Evolutionary conservation across 1,140 invertebrate species (phyloP), one percentile per base, ranked within the genome.

Genomic region (Ectropis grisescens): DNA sequence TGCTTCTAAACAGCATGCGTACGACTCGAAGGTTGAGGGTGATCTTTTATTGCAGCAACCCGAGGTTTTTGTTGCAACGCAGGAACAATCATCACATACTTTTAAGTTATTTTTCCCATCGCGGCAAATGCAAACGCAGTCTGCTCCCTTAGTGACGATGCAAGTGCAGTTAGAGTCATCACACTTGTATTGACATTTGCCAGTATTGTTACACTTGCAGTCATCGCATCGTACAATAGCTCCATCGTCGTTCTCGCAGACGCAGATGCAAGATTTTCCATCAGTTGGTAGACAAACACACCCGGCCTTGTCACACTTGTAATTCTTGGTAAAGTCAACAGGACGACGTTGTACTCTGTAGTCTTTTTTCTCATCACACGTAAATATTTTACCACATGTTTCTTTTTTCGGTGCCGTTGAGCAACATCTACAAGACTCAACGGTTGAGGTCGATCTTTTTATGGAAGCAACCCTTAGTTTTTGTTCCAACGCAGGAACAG

Each of bases 381-480:
- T 9, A 22, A 22, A 4, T 22, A 5, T 42, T 7, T 41, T 30
- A 9, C 43, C 28, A 6, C 19, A 22, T 22, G 4, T 4, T 22
- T 22, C 19, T 37, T 10, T 23, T 32, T 11, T 9, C 24, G 6
- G 7, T 11, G 15, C 33, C 19, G 9, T 22, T 22, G 19, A 5
- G 4, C 19, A 22, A 22, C 19, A 5, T 22, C 19, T 22, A 4
- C 19, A 22, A 5, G 4, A 9, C 19, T 5, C 19, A 25, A 43
- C 56, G n/a, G 40, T 39, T 16, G 44, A n/a, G 32, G 8, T 56
- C 44, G 13, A 35, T 15, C 43, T 46, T 55, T 2, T 58, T 33
- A 8, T 54, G 58, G 9, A 59, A 33, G 24, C 53, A 58, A 13
- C 33, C 2, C 2, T 48, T 46, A 0, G 41, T 48, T 7, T 37